Conservation (phyloP, 2,888 invertebrate genomes). For the Thalpophila matura region DNA sequence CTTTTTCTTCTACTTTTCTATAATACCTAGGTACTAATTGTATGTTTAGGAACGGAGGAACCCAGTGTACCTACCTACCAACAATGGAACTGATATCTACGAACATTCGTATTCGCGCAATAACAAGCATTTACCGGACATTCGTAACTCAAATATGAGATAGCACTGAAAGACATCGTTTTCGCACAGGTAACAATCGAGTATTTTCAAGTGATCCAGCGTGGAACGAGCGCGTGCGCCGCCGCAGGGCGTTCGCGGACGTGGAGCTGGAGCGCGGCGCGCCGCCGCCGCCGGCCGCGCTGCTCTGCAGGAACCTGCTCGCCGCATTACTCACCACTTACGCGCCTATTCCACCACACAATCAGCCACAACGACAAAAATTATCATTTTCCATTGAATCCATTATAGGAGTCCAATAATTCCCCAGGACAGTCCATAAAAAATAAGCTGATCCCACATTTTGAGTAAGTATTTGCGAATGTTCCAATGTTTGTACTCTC, state of each 20-base stretch:
- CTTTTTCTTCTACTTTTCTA: too few relatives aligned
- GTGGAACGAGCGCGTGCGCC: slow-evolving; percentile 90
- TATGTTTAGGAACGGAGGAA: too few relatives aligned
- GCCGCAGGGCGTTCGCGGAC: slow-evolving; percentile 92
- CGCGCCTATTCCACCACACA: slow-evolving; percentile 72
- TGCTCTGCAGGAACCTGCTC: slow-evolving; percentile 88
- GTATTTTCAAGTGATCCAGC: slow-evolving; percentile 76
- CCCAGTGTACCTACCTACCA: too few relatives aligned
- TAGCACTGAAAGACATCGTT: neutral
- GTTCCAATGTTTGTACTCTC: neutral
- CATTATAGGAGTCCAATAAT: slow-evolving; percentile 92
- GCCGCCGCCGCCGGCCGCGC: slow-evolving; percentile 71
- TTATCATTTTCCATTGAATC: slow-evolving; percentile 93
- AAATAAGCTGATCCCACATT: too few relatives aligned
- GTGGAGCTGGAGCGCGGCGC: slow-evolving; percentile 92
- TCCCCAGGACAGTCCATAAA: neutral
- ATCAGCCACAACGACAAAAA: slow-evolving; percentile 78
- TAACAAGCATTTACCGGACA: too few relatives aligned
- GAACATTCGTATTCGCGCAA: too few relatives aligned
- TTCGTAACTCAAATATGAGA: too few relatives aligned
- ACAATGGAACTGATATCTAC: too few relatives aligned
- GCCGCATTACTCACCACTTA: slow-evolving; percentile 84
- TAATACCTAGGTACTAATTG: too few relatives aligned
- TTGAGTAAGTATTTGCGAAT: too few relatives aligned
- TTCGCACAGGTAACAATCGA: slow-evolving; percentile 70